Percentiles rank a stretch among this genome's conserved stretches.
Evolutionary conservation across 2,797 vertebrate species (phyloP).

Genomic region (Lagodon rhomboides): DNA sequence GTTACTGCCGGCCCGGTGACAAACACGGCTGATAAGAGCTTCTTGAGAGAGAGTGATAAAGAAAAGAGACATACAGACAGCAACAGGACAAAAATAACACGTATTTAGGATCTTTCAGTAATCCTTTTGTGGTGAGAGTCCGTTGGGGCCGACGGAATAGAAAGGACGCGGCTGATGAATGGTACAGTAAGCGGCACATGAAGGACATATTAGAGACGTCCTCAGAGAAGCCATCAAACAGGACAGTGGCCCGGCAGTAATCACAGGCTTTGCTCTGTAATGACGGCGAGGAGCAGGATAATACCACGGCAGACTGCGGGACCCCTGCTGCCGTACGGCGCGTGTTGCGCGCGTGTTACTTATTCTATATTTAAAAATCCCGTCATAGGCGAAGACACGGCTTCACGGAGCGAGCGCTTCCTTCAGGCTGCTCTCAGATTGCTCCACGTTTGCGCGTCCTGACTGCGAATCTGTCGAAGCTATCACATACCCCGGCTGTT

Average conservation of each 20-base stretch:
- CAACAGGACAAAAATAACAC: not conserved
- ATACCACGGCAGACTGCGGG: slow-evolving; percentile 26
- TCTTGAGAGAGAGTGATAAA: not conserved
- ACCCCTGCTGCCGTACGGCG: slow-evolving; percentile 40
- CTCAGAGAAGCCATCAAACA: not conserved
- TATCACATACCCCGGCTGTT: slow-evolving; percentile 44
- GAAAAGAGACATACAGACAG: not conserved
- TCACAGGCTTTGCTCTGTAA: slow-evolving; percentile 57
- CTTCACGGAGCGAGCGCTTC: not conserved
- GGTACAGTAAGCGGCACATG: not conserved
- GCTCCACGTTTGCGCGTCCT: slow-evolving; percentile 14
- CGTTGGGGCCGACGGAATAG: not conserved
- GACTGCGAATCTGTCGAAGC: slow-evolving; percentile 48
- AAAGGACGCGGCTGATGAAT: slow-evolving; percentile 1
- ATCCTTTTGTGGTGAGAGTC: not conserved
- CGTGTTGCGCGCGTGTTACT: not conserved
- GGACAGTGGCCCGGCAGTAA: slow-evolving; percentile 44
- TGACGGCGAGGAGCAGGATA: slow-evolving; percentile 36
- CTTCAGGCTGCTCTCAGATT: slow-evolving; percentile 3
- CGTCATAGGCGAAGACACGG: slow-evolving; percentile 1
- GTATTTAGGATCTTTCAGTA: slow-evolving; percentile 3
- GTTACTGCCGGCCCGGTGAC: slow-evolving; percentile 26
- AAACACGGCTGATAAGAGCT: slow-evolving; percentile 10
- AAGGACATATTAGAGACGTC: slow-evolving; percentile 31
- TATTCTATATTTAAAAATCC: slow-evolving; percentile 46